Evolutionary conservation across 92 coral and sea anemone species (phyloP), one percentile per base, ranked within the genome.

Genomic region (Palythoa heliodiscus): DNA sequence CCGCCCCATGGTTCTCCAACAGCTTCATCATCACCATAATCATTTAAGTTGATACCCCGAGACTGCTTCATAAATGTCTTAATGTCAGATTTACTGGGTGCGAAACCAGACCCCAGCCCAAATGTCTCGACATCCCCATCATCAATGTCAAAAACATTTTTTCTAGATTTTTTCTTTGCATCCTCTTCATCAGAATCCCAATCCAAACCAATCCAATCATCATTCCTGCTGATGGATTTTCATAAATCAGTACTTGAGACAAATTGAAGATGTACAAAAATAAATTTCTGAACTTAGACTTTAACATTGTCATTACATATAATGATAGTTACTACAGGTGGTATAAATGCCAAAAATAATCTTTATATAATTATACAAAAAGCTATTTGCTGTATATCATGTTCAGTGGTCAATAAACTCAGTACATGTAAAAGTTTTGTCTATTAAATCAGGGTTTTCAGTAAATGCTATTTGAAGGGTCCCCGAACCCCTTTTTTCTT

Each of bases 1-100:
- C 84, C 84, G 20, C 84, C 84, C 84, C 84, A 80, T 14, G 84
- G 84, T 22, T 80, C 84, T 48, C 84, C 84, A 12, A 80, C 84
- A 64, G 74, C 84, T 47, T 80, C 84, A 2, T 47, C 84, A 48
- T 80, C 74, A 64, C 20, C 73, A 66, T 80, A 80, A 80, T 80
- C 84, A 80, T 19, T 80, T 19, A 80, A 19, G 5, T 75, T 66
- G 47, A 80, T 80, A 8, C 84, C 84, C 22, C 74, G 84, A 80
- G 84, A 80, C 17, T 80, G 84, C 66, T 80, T 80, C 84, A 80
- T 80, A 12, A 80, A 80, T 8, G 84, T 40, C 5, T 67, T 66
- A 35, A 80, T 80, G 37, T 80, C 84, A 64, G 84, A 80, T 66
- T 40, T 66, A 80, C 84, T 80, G 1, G 84, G 84, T 80, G 84